These are phyloP conservation scores for Megastigmus dorsalis DNA, from an alignment of 2,888 invertebrate species.

Conservation along the genomic window DNA sequence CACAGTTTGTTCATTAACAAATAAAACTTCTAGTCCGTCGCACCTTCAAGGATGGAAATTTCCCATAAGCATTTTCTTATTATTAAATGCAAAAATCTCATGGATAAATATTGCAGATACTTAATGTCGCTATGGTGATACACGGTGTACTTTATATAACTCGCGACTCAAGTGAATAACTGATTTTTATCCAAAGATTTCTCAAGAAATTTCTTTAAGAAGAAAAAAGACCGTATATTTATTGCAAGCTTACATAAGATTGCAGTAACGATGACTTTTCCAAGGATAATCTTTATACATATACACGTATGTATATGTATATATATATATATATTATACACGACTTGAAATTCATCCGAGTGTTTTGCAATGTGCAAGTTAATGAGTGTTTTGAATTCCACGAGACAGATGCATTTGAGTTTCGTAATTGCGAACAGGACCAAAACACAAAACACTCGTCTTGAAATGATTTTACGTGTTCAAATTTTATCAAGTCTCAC, in stretches of 20 bases:
- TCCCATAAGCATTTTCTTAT: background rate
- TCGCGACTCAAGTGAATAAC: background rate
- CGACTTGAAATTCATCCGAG: slow-evolving; percentile 12
- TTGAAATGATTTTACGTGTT: background rate
- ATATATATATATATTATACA: too few species aligned
- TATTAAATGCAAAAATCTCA: too few species aligned
- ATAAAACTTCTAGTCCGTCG: background rate
- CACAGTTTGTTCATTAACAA: too few species aligned
- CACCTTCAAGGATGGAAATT: background rate
- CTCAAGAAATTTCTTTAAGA: slow-evolving; percentile 43
- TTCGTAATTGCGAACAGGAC: slow-evolving; percentile 20
- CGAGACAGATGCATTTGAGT: background rate
- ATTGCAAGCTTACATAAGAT: slow-evolving; percentile 50
- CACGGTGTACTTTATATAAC: slow-evolving; percentile 19
- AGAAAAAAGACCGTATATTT: slow-evolving; percentile 7
- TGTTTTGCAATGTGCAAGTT: slow-evolving; percentile 22
- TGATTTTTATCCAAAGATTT: slow-evolving; percentile 39
- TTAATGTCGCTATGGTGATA: background rate
- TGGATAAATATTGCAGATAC: background rate
- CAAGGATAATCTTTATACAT: slow-evolving; percentile 48
- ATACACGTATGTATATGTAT: too few species aligned
- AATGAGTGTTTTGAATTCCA: slow-evolving; percentile 50
- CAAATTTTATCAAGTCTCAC: too few species aligned
- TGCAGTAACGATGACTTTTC: slow-evolving; percentile 43
- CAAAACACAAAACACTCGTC: background rate